Percentiles rank a stretch among this genome's conserved stretches.
Evolutionary conservation across 2,113 vertebrate species (phyloP).

Genomic region (Passer domesticus): DNA sequence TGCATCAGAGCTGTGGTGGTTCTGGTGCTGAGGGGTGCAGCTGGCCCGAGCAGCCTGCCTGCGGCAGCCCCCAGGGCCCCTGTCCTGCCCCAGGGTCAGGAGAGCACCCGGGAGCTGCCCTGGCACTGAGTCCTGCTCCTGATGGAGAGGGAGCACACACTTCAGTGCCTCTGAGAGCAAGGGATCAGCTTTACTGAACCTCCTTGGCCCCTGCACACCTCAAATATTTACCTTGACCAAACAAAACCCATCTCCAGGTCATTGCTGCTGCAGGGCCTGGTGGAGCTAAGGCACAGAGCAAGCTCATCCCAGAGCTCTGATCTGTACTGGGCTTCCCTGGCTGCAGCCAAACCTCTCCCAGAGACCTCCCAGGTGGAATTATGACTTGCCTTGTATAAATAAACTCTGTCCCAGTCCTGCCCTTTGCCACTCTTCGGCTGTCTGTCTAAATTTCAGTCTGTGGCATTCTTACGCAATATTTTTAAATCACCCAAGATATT

Average conservation of each 20-base stretch:
- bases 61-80: neutral
- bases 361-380: neutral
- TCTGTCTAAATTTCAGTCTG: neutral
- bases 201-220: neutral
- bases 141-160: neutral
- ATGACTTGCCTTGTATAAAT: neutral
- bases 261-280: neutral
- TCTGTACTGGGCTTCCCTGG: neutral
- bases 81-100: neutral
- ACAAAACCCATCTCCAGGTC: neutral
- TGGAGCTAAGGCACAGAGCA: neutral
- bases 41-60: neutral
- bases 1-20: neutral
- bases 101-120: neutral
- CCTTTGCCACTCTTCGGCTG: neutral
- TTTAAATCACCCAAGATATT: neutral
- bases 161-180: neutral
- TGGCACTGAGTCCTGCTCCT: fast-evolving
- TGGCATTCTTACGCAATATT: neutral
- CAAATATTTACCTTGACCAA: neutral
- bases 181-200: neutral
- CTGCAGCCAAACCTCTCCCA: neutral
- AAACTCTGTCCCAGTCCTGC: neutral
- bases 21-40: neutral
- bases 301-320: neutral